Evolutionary conservation across 2,797 vertebrate genomes (phyloP).

Genomic region (Coccyzus lansbergi): DNA sequence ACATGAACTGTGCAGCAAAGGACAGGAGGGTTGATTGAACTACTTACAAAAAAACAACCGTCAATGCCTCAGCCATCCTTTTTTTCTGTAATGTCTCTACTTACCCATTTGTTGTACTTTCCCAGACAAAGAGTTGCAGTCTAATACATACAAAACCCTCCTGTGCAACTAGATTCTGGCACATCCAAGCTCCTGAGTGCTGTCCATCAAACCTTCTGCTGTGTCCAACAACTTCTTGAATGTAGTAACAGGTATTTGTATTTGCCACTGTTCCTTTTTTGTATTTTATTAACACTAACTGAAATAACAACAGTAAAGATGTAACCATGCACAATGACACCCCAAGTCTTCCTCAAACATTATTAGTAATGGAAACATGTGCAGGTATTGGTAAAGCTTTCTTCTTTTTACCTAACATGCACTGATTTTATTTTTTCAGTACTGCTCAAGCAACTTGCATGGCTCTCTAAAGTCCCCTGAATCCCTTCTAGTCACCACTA

Average conservation of each 20-base stretch:
- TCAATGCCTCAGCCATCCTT: not conserved
- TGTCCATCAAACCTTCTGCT: not conserved
- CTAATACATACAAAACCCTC: not conserved
- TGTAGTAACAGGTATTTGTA: not conserved
- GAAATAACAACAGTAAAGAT: not conserved
- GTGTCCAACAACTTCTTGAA: not conserved
- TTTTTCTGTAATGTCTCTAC: not conserved
- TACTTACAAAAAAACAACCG: not conserved
- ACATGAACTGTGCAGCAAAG: not conserved
- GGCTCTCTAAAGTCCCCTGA: not conserved
- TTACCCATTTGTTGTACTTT: not conserved
- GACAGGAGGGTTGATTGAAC: not conserved
- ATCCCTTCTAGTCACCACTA: not conserved
- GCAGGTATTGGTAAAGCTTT: not conserved
- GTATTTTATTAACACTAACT: not conserved
- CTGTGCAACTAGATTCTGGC: not conserved
- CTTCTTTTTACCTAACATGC: not conserved
- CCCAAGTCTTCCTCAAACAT: not conserved
- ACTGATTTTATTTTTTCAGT: not conserved
- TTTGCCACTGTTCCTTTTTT: not conserved
- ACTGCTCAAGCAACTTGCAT: not conserved
- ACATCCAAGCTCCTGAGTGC: not conserved
- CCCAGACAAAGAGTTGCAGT: not conserved
- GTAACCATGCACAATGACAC: not conserved
- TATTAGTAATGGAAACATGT: not conserved